Conservation (phyloP, 2,797 vertebrate species). For the Leptodactylus fallax region DNA sequence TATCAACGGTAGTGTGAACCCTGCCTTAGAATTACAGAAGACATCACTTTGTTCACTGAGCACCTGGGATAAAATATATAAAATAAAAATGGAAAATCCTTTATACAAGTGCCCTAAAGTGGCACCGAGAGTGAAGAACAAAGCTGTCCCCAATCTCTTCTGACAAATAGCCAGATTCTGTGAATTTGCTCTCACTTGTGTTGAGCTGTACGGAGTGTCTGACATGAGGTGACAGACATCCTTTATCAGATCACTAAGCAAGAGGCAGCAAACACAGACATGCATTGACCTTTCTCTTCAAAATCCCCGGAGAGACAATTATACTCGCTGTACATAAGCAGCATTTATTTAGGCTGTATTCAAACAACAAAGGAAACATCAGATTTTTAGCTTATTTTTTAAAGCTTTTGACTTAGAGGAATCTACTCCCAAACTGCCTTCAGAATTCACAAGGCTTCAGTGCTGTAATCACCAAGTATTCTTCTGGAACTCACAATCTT, state of each 20-base stretch:
- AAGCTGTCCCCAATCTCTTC: constrained; percentile 47
- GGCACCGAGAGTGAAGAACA: constrained; percentile 29
- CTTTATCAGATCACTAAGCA: constrained; percentile 62
- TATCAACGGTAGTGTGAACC: too few species aligned
- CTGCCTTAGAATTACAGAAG: too few species aligned
- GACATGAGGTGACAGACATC: constrained; percentile 57
- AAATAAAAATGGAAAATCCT: constrained; percentile 10
- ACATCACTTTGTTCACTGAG: too few species aligned
- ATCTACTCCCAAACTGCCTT: background rate
- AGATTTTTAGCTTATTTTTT: background rate
- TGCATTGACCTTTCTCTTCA: constrained; percentile 51
- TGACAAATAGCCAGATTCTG: constrained; percentile 57
- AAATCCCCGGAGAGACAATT: constrained; percentile 41
- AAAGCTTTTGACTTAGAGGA: background rate
- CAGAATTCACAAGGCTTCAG: background rate
- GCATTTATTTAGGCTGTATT: background rate
- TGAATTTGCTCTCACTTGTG: constrained; percentile 47
- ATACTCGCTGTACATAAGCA: constrained; percentile 34
- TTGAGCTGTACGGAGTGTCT: constrained; percentile 35
- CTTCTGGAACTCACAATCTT: too few species aligned
- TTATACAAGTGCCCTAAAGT: constrained; percentile 31
- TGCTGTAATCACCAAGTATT: background rate
- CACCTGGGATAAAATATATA: constrained; percentile 7
- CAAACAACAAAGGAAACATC: background rate
- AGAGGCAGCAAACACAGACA: constrained; percentile 37